Base-by-base conservation (phyloP, 2,797 vertebrate genomes). In the Euthynnus affinis region DNA sequence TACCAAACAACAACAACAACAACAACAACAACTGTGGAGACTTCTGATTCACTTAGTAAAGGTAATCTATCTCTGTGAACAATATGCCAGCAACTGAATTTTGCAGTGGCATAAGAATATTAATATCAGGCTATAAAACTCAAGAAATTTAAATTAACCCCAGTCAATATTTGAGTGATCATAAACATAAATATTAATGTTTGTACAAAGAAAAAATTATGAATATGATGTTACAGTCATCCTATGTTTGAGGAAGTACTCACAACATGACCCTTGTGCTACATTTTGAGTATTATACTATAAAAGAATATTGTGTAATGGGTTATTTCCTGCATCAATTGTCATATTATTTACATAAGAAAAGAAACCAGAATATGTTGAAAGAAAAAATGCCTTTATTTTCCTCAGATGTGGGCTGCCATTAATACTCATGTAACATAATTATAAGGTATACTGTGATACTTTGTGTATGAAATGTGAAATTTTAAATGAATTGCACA, bases 11-110 rank as follows among this genome's bases (percentile, higher is more conserved):
- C n/a, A n/a, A n/a, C n/a, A n/a, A n/a, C n/a, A 80, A 71, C 18
- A 17, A 46, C 65, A 57, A 40, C 40, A 60, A 59, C 60, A 14
- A 42, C 40, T 15, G 27, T 32, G 25, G 55, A 68, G 49, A 62
- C 40, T 53, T 74, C 49, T 61, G 66, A 74, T 71, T 77, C 52
- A 27, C 70, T 76, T 57, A 55, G 56, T 48, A 37, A 69, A 46
- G 27, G 66, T 69, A 27, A 83, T 75, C 57, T 49, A 73, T 83
- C 74, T 76, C 37, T 6, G 49, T 10, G 29, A 71, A 74, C 49
- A 44, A 48, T 20, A 74, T 1, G 20, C 44, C 44, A 71, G 52
- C 76, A 22, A 74, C 48, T 58, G 57, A 29, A 67, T 80, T 82
- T 67, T 69, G 37, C 27, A 70, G 51, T 66, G 44, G 61, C n/a